A percentile compares a stretch with the other conserved stretches of the same genome.
These are phyloP conservation scores for Karalla daura DNA, from an alignment of 2,797 vertebrate genomes.

Conservation along the genomic window DNA sequence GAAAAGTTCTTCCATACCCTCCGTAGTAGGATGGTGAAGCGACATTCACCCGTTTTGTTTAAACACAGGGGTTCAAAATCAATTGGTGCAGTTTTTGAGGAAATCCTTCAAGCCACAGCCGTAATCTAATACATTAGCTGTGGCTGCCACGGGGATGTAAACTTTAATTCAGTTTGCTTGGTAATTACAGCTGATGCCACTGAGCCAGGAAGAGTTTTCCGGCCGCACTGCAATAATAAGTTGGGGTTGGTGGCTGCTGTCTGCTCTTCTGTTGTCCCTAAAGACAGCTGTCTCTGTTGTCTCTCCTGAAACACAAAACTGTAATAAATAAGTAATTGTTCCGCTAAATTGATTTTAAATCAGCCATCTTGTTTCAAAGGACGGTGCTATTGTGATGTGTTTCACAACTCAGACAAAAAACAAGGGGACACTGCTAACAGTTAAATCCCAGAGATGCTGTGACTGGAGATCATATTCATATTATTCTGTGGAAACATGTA, in stretches of 20 bases:
- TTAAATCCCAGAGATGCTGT: too few relatives aligned
- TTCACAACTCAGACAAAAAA: not conserved
- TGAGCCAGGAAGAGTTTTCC: conserved; percentile 11
- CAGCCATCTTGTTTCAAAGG: not conserved
- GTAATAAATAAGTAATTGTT: not conserved
- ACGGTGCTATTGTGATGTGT: not conserved
- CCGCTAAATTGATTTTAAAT: not conserved
- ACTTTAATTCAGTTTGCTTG: conserved; percentile 33
- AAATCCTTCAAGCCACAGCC: not conserved
- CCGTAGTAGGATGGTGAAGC: not conserved
- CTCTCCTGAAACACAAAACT: conserved; percentile 6
- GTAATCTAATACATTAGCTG: conserved; percentile 10
- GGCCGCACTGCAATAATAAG: conserved; percentile 24
- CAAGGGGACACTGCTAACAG: not conserved
- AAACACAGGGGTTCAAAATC: not conserved
- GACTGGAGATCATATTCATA: too few relatives aligned
- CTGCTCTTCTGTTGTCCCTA: conserved; percentile 7
- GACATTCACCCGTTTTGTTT: not conserved
- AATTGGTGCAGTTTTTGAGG: not conserved
- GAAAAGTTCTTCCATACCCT: not conserved
- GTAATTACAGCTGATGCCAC: conserved; percentile 36
- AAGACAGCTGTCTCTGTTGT: conserved; percentile 6
- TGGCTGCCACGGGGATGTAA: not conserved
- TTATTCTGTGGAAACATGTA: too few relatives aligned
- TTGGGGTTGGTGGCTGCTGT: conserved; percentile 8